phyloP scores from a whole-genome alignment of 2,888 invertebrate genomes.

The Exephanes ischioxanthus region DNA sequence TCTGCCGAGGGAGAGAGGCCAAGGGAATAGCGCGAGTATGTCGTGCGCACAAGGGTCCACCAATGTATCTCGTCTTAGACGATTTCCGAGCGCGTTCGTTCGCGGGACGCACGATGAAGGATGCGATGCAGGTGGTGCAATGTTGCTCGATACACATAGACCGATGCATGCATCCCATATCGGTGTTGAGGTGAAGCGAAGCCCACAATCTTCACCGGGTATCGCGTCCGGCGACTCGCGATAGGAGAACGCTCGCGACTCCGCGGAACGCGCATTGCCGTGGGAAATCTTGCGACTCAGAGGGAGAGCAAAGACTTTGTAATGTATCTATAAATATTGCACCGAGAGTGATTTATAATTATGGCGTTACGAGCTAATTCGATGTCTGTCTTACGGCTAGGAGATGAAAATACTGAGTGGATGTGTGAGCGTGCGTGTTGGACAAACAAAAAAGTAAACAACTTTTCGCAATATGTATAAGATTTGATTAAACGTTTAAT shows the following conservation, averaged over 20 bases:
- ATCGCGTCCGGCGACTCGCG: constrained; percentile 28
- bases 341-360: constrained; percentile 7
- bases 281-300: constrained; percentile 37
- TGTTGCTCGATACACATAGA: constrained; percentile 19
- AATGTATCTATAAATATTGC: neutral
- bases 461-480: neutral
- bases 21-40: constrained; percentile 14
- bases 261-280: constrained; percentile 11
- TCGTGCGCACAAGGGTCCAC: constrained; percentile 20
- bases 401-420: neutral
- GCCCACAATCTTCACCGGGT: constrained; percentile 43
- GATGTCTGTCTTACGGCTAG: neutral
- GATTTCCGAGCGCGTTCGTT: constrained; percentile 72
- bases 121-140: constrained; percentile 76
- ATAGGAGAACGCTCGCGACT: constrained; percentile 37
- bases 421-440: neutral
- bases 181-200: constrained; percentile 38
- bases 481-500: neutral
- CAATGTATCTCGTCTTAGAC: constrained; percentile 28
- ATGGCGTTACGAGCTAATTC: neutral
- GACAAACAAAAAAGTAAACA: neutral
- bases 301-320: neutral
- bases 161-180: constrained; percentile 16
- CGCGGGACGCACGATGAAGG: constrained; percentile 76
- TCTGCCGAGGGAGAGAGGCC: neutral